Base-by-base conservation (phyloP, 2,797 vertebrate genomes). In the Pseudochaenichthys georgianus region DNA sequence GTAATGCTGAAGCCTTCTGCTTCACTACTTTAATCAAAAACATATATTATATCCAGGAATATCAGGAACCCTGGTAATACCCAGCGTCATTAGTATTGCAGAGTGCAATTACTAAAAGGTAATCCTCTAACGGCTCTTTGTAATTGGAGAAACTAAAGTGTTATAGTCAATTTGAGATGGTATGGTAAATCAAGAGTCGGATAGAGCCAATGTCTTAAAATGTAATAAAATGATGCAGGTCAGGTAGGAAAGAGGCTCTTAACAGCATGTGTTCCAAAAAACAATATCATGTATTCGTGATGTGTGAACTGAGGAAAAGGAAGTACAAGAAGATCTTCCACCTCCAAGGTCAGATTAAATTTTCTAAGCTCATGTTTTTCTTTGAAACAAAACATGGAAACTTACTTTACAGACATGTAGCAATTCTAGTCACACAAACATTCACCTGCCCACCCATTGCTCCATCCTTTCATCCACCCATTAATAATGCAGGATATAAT, bases 21-120 rank as follows among this genome's bases (percentile, higher is more conserved):
- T 75, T 78, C 54, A 50, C 77, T 47, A 17, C 81, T 85, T 77
- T 79, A 82, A 89, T 90, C 83, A 85, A 53, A 28, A 78, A 64
- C 64, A 77, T 63, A 63, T 61, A 80, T 73, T 78, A 81, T 46
- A 78, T 78, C 59, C 55, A 72, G n/a, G 28, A 71, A 77, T 78
- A 66, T 83, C 63, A 77, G 64, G 73, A 86, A 84, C 66, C 81
- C 77, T 75, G 73, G 71, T 78, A 80, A 88, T 70, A 76, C 76
- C 73, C 15, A 3, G 23, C 31, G 19, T 74, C 31, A 71, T 77
- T 81, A 72, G 79, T 78, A 50, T 65, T 58, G 70, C 53, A 74
- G 58, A 52, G 67, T 38, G 63, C 57, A 76, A 70, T 64, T 69
- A 73, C 67, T 43, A 58, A 64, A 75, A 70, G 43, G 48, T 83